These are phyloP conservation scores for Pherbina coryleti DNA, from an alignment of 2,888 invertebrate genomes.

Conservation along the genomic window DNA sequence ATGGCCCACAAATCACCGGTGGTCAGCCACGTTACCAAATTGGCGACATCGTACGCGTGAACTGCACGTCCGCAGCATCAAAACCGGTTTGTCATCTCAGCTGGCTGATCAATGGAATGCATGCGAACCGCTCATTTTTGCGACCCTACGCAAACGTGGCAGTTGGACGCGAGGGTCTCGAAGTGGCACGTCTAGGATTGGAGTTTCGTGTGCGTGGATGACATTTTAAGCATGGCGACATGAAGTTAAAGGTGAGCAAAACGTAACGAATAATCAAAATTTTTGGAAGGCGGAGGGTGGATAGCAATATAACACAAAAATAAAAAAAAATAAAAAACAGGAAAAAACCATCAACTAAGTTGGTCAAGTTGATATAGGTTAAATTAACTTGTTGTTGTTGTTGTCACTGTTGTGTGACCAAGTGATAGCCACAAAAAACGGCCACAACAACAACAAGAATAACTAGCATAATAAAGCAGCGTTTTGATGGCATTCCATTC, in stretches of 20 bases:
- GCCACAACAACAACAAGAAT: not conserved
- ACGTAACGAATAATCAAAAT: not conserved
- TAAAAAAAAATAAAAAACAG: too few relatives aligned
- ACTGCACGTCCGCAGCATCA: constrained; percentile 86
- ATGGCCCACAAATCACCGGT: constrained; percentile 85
- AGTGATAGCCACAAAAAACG: not conserved
- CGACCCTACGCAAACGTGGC: constrained; percentile 72
- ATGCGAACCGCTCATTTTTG: constrained; percentile 73
- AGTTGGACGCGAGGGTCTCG: constrained; percentile 76
- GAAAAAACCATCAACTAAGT: not conserved
- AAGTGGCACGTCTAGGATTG: constrained; percentile 82
- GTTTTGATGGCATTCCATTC: constrained; percentile 12
- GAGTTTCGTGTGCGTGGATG: constrained; percentile 85
- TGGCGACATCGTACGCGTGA: constrained; percentile 84
- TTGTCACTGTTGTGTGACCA: not conserved
- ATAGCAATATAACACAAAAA: too few relatives aligned
- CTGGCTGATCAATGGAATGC: constrained; percentile 91
- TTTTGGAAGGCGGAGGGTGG: too few relatives aligned
- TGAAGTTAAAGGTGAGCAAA: constrained; percentile 81
- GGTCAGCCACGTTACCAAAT: constrained; percentile 85
- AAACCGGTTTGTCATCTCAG: constrained; percentile 85
- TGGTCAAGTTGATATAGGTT: not conserved
- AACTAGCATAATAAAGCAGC: not conserved
- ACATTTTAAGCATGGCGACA: constrained; percentile 86
- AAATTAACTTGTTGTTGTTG: not conserved